phyloP scores from a whole-genome alignment of 2,888 invertebrate genomes.

The Drosophila pegasa region DNA sequence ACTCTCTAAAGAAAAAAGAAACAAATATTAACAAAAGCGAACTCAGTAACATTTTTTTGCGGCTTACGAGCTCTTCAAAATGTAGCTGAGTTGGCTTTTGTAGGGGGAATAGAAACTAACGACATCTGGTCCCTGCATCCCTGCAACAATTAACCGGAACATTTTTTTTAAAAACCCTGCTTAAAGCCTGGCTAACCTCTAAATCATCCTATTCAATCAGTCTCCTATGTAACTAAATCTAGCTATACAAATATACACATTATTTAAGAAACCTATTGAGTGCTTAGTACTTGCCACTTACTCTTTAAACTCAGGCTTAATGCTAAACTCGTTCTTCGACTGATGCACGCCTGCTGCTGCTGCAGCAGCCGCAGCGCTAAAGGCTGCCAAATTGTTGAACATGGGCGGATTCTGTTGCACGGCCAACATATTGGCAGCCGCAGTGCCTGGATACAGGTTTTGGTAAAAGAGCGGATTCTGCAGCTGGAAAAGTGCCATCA shows the following conservation, averaged over 20 bases:
- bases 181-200: slow-evolving; percentile 43
- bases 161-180: slow-evolving; percentile 18
- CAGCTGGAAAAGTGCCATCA: slow-evolving; percentile 83
- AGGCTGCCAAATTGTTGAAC: slow-evolving; percentile 74
- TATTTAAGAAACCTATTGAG: neutral
- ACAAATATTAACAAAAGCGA: slow-evolving; percentile 57
- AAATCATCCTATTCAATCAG: slow-evolving; percentile 54
- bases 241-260: slow-evolving; percentile 6
- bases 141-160: slow-evolving; percentile 15
- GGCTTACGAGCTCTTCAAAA: slow-evolving; percentile 37
- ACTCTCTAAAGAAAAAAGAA: slow-evolving; percentile 1
- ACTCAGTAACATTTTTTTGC: slow-evolving; percentile 61
- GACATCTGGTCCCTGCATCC: no score
- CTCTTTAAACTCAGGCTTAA: slow-evolving; percentile 77
- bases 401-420: slow-evolving; percentile 64
- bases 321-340: slow-evolving; percentile 69
- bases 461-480: slow-evolving; percentile 84
- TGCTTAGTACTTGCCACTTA: slow-evolving; percentile 36
- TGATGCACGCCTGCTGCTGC: slow-evolving; percentile 68
- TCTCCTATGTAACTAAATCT: slow-evolving; percentile 39
- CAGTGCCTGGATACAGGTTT: slow-evolving; percentile 82
- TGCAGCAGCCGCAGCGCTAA: slow-evolving; percentile 72
- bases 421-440: slow-evolving; percentile 55
- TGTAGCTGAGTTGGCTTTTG: slow-evolving; percentile 71
- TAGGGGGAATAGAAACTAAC: neutral